Conservation (phyloP, 2,888 invertebrate genomes). For the Galeruca laticollis region DNA sequence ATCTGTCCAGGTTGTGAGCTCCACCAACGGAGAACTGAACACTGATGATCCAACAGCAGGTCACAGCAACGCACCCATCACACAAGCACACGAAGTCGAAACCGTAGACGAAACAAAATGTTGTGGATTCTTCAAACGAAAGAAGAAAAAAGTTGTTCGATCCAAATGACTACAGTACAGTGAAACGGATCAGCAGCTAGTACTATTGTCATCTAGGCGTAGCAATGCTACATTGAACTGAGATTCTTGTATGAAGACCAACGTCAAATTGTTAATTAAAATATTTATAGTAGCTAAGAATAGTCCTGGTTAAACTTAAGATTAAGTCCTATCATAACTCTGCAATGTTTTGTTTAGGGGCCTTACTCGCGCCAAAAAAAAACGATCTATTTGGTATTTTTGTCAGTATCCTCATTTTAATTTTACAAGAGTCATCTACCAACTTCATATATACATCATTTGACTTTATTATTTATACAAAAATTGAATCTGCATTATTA, state of each 20-base stretch:
- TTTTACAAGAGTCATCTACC: no score
- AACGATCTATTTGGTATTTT: conserved; percentile 11
- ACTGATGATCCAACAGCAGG: conserved; percentile 96
- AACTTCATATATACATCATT: no score
- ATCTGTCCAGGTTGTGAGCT: conserved; percentile 98
- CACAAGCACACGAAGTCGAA: conserved; percentile 92
- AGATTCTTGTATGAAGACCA: conserved; percentile 57
- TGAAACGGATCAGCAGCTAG: conserved; percentile 67
- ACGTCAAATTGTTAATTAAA: conserved; percentile 60
- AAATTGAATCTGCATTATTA: no score
- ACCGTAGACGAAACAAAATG: conserved; percentile 99
- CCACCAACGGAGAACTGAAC: conserved; percentile 95
- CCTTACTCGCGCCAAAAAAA: conserved; percentile 57
- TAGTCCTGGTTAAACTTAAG: conserved; percentile 63
- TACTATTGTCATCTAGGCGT: conserved; percentile 66
- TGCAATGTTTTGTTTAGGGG: conserved; percentile 58
- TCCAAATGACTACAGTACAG: conserved; percentile 68
- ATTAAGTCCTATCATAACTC: conserved; percentile 66
- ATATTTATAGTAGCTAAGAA: conserved; percentile 64
- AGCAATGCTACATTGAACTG: conserved; percentile 64
- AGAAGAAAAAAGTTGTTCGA: conserved; percentile 90
- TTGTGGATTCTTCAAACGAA: conserved; percentile 99
- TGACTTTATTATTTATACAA: no score
- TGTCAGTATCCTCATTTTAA: not conserved
- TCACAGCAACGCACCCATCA: conserved; percentile 97